Conservation (phyloP, 2,888 invertebrate species). For the Macaria notata region DNA sequence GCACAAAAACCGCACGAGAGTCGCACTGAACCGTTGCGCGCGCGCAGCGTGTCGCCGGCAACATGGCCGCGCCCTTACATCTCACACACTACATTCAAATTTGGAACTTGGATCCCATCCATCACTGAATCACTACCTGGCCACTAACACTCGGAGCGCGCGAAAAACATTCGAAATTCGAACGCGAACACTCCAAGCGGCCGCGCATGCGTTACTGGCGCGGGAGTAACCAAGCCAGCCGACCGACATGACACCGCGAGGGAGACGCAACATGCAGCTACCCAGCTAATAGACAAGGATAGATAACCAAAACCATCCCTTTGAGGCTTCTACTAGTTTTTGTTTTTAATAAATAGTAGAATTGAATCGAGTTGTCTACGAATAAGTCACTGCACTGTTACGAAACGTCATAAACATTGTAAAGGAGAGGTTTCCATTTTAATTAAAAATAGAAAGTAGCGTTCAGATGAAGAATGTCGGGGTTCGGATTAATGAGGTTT, state of each 20-base stretch:
- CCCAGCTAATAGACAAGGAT: constrained; percentile 40
- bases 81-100: constrained; percentile 38
- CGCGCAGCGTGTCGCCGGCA: constrained; percentile 26
- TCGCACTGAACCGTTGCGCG: constrained; percentile 30
- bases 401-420: constrained; percentile 46
- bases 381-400: constrained; percentile 49
- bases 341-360: constrained; percentile 27
- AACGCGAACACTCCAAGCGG: constrained; percentile 60
- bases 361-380: constrained; percentile 32
- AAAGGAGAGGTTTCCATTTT: constrained; percentile 34
- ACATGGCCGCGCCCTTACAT: constrained; percentile 32
- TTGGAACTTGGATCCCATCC: constrained; percentile 36
- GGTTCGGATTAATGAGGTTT: constrained; percentile 33
- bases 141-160: constrained; percentile 44
- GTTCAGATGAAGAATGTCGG: constrained; percentile 32
- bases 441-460: constrained; percentile 39
- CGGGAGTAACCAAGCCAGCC: constrained; percentile 58
- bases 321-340: constrained; percentile 30
- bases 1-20: constrained; percentile 34
- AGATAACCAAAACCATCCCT: constrained; percentile 52
- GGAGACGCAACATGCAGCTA: constrained; percentile 46
- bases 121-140: constrained; percentile 31
- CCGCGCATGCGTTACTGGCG: constrained; percentile 73
- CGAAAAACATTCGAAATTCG: constrained; percentile 55
- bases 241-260: constrained; percentile 42